phyloP scores from a whole-genome alignment of 1,140 invertebrate species.

The Caenorhabditis brenneri region DNA sequence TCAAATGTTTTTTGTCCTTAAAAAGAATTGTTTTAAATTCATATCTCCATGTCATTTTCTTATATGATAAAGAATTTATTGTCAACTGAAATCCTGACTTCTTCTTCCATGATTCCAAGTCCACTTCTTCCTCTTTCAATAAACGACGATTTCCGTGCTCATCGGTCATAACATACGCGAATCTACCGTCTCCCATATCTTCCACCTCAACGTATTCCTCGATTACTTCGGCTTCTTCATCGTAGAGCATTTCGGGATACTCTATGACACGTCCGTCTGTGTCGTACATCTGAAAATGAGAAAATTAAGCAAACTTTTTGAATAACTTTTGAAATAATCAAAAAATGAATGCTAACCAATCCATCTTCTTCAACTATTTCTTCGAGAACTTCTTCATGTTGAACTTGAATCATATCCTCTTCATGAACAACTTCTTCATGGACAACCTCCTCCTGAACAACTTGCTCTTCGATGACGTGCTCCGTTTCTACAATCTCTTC shows the following conservation, averaged over 20 bases:
- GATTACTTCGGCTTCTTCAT: not conserved
- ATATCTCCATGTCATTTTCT: not conserved
- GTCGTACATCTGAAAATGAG: slow-evolving; percentile 19
- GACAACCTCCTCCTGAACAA: too few relatives aligned
- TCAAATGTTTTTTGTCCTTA: not conserved
- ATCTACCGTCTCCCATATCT: not conserved
- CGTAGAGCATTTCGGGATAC: not conserved
- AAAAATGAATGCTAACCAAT: too few relatives aligned
- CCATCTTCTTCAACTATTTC: slow-evolving; percentile 34
- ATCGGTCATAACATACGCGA: slow-evolving; percentile 14
- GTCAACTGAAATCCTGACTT: too few relatives aligned
- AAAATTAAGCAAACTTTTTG: too few relatives aligned
- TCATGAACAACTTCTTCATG: slow-evolving; percentile 2
- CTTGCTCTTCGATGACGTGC: not conserved
- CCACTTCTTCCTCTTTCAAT: not conserved
- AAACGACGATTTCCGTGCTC: not conserved
- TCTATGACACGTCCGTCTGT: not conserved
- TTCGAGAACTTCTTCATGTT: slow-evolving; percentile 24
- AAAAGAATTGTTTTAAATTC: too few relatives aligned
- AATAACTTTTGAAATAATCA: too few relatives aligned
- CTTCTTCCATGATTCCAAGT: not conserved
- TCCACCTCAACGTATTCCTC: slow-evolving; percentile 29
- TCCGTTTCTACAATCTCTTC: not conserved
- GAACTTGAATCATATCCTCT: not conserved
- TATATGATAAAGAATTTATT: not conserved